phyloP scores from a whole-genome alignment of 1,140 invertebrate species.

The Chelonus insularis region DNA sequence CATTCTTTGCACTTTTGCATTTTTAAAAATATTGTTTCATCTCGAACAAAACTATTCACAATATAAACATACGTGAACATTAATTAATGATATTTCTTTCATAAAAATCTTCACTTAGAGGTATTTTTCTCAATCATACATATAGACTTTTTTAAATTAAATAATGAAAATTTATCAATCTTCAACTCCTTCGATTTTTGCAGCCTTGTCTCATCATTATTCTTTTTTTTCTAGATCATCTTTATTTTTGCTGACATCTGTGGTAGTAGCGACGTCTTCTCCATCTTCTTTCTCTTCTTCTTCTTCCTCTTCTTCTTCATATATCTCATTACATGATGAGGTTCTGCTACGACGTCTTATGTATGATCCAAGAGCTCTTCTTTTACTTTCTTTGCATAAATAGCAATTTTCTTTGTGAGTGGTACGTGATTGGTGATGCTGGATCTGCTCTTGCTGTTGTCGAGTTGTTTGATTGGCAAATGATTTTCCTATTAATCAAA shows the following conservation, averaged over 20 bases:
- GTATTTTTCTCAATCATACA: slow-evolving; percentile 12
- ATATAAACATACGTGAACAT: neutral
- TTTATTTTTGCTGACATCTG: slow-evolving; percentile 5
- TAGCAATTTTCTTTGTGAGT: slow-evolving; percentile 58
- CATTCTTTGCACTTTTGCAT: too few relatives aligned
- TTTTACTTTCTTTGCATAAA: slow-evolving; percentile 63
- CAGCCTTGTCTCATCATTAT: too few relatives aligned
- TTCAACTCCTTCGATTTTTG: too few relatives aligned
- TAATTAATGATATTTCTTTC: neutral
- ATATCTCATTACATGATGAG: slow-evolving; percentile 59
- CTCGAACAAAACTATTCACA: neutral
- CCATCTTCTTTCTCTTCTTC: slow-evolving; percentile 38
- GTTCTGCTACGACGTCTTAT: slow-evolving; percentile 59
- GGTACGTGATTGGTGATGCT: slow-evolving; percentile 29
- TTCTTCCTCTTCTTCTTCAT: slow-evolving; percentile 64
- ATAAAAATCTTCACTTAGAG: neutral
- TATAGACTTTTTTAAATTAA: too few relatives aligned
- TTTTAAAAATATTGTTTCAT: neutral
- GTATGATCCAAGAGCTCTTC: slow-evolving; percentile 60
- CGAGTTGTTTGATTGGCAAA: slow-evolving; percentile 28
- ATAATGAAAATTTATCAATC: too few relatives aligned
- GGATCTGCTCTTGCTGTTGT: slow-evolving; percentile 33
- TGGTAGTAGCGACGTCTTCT: neutral
- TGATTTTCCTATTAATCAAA: slow-evolving; percentile 47
- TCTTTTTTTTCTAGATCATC: too few relatives aligned